Evolutionary conservation across 2,113 vertebrate species (phyloP).

Genomic region (Brachypodius melanocephalos): DNA sequence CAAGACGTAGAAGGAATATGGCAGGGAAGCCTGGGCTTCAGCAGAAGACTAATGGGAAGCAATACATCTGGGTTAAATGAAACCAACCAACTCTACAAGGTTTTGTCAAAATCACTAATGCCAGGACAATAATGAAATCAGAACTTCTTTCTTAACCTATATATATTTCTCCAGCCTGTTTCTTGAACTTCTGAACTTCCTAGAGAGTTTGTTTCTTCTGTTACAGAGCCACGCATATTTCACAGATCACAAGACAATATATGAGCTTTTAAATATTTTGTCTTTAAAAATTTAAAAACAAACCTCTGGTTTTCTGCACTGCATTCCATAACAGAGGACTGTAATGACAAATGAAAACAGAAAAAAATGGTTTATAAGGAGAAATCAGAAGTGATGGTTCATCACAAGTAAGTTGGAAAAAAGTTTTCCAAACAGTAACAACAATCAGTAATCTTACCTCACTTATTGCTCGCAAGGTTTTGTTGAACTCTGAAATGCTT

Average conservation of each 20-base stretch:
- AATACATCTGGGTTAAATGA: neutral
- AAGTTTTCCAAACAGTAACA: neutral
- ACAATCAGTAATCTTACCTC: slow-evolving; percentile 65
- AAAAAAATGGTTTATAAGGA: slow-evolving; percentile 6
- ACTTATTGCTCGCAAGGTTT: slow-evolving; percentile 68
- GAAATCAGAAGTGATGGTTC: neutral
- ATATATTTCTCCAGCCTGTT: neutral
- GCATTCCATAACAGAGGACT: slow-evolving; percentile 74
- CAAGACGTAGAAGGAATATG: neutral
- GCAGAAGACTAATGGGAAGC: neutral
- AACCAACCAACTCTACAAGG: neutral
- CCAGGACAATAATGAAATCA: neutral
- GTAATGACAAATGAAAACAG: slow-evolving; percentile 42
- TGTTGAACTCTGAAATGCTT: slow-evolving; percentile 75
- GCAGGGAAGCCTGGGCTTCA: neutral
- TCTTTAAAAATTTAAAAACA: slow-evolving; percentile 26
- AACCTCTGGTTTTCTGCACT: slow-evolving; percentile 71
- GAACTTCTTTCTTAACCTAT: neutral
- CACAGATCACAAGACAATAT: neutral
- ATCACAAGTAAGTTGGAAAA: neutral
- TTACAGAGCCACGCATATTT: neutral
- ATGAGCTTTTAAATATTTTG: neutral
- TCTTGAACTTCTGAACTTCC: neutral
- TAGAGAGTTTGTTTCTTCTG: neutral
- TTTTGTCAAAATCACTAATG: neutral